These are phyloP conservation scores for Cranoglanis bouderius DNA, from an alignment of 2,113 vertebrate genomes.

Conservation along the genomic window DNA sequence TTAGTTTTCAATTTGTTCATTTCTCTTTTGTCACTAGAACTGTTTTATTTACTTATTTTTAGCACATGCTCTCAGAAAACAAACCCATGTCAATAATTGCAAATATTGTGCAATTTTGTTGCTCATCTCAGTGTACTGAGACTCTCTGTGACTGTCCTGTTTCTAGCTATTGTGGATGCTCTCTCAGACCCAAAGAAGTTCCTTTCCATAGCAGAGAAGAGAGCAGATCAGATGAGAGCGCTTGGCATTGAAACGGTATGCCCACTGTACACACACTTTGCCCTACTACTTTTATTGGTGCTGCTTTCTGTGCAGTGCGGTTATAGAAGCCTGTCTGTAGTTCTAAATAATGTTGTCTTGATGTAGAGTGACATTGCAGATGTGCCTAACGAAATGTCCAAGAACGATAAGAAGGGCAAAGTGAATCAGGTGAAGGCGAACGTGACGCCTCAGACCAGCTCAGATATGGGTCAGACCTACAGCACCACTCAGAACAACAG, in stretches of 20 bases:
- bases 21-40: neutral
- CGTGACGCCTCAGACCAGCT: slow-evolving; percentile 89
- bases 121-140: neutral
- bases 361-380: slow-evolving; percentile 95
- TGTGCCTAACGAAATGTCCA: slow-evolving; percentile 91
- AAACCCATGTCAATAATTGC: neutral
- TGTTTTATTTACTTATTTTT: neutral
- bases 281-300: neutral
- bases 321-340: neutral
- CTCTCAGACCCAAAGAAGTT: slow-evolving; percentile 99
- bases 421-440: slow-evolving; percentile 86
- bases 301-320: neutral
- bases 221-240: slow-evolving; percentile 98
- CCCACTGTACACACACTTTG: slow-evolving; percentile 29
- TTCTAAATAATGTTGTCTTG: neutral
- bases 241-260: slow-evolving; percentile 96
- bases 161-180: slow-evolving; percentile 93
- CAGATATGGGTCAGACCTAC: slow-evolving; percentile 84
- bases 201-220: slow-evolving; percentile 95
- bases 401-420: slow-evolving; percentile 95
- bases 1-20: neutral
- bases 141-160: slow-evolving; percentile 8
- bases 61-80: neutral
- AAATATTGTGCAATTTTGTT: neutral
- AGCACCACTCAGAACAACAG: slow-evolving; percentile 76